Base-by-base conservation (phyloP, 2,888 invertebrate genomes). In the Lochmaea capreae region DNA sequence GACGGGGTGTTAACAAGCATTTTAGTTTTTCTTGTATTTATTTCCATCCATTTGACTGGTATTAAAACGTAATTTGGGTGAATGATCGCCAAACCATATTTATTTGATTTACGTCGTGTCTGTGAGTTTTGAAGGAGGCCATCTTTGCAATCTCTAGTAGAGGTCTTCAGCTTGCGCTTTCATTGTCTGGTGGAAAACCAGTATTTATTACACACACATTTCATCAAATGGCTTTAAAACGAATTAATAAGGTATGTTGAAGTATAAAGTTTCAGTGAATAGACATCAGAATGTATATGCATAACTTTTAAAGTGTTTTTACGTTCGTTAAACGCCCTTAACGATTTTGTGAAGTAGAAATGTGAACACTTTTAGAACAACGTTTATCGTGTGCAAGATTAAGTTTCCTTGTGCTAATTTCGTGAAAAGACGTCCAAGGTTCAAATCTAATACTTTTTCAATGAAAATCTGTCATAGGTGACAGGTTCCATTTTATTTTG, bases 221-320 rank as follows among this genome's bases (percentile, higher is more conserved):
- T 89, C 90, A 89, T 90, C 91, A 92, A 93, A 96, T 96, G 96
- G 96, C 96, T 93, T 94, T 96, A 94, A 96, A 96, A 94, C 94
- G 96, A 94, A 96, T 96, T 93, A 96, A 96, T 93, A 96, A 96
- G 95, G 94, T 94, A 92, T 88, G 93, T 92, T 89, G 88, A 86
- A 83, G 83, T 82, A 82, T 79, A 75, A 80, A 79, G 76, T 81
- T 79, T 74, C 80, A 74, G 75, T 81, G 75, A 72, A 79, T 76
- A 76, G 67, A 71, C 77, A 77, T 71, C 73, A 76, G 77, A 78
- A 79, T 76, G 78, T 71, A 76, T 68, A 68, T 77, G 77, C 79
- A 77, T 77, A 73, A 76, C 66, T 73, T 75, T 74, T 77, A 76
- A 69, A 67, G 69, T 79, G 78, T 81, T 81, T 81, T 81, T 82